Conservation (phyloP, 2,888 invertebrate species). For the Ochropacha duplaris region DNA sequence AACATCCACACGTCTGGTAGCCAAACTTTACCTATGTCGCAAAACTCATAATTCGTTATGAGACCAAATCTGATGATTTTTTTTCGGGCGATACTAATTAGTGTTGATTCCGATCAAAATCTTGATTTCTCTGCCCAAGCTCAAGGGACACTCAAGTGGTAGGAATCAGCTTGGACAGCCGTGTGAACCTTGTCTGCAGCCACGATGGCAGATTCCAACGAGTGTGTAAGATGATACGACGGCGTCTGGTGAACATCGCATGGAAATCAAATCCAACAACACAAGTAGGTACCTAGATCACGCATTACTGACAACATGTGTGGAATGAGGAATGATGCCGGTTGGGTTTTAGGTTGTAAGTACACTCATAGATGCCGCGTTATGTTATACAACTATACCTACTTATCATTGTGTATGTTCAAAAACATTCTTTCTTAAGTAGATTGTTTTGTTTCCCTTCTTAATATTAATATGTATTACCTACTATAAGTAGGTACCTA, state of each 20-base stretch:
- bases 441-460: too few relatives aligned
- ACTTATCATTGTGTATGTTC: too few relatives aligned
- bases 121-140: constrained; percentile 23
- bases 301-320: constrained; percentile 60
- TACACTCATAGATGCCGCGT: constrained; percentile 4
- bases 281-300: constrained; percentile 28
- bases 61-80: too few relatives aligned
- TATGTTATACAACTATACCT: constrained; percentile 9
- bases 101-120: constrained; percentile 6
- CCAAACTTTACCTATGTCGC: too few relatives aligned
- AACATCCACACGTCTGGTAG: too few relatives aligned
- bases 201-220: constrained; percentile 42
- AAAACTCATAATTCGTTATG: too few relatives aligned
- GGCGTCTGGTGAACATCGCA: constrained; percentile 73
- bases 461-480: too few relatives aligned
- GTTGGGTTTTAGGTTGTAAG: constrained; percentile 9
- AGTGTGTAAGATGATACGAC: constrained; percentile 68
- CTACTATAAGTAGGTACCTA: too few relatives aligned
- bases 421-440: too few relatives aligned
- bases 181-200: constrained; percentile 64
- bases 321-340: constrained; percentile 63
- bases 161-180: constrained; percentile 47
- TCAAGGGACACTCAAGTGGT: constrained; percentile 37
- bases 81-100: too few relatives aligned
- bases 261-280: constrained; percentile 57